Evolutionary conservation across 2,113 vertebrate genomes (phyloP).

Genomic region (Muntiacus reevesi): DNA sequence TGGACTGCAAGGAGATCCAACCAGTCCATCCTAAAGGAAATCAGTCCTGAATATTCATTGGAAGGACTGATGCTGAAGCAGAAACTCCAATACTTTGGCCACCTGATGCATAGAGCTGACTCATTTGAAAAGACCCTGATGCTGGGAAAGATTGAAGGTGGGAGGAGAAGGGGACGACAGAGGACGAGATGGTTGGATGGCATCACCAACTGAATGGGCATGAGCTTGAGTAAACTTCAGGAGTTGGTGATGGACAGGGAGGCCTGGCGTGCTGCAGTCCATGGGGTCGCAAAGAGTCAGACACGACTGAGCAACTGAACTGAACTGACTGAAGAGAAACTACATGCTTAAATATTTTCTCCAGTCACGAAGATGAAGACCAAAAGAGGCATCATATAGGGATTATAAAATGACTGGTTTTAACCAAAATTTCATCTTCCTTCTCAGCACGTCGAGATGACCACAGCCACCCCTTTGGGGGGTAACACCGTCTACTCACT

Average conservation of each 20-base stretch:
- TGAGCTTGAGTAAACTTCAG: not conserved
- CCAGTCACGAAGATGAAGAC: not conserved
- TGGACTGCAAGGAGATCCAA: not conserved
- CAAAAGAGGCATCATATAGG: rapidly evolving
- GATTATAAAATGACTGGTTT: not conserved
- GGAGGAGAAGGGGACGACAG: not conserved
- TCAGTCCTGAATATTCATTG: not conserved
- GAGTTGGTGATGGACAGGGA: not conserved
- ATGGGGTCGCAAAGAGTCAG: not conserved
- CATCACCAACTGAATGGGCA: not conserved
- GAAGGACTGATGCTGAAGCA: not conserved
- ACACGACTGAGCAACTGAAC: not conserved
- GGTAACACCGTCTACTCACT: conserved; percentile 49
- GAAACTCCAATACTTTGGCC: not conserved
- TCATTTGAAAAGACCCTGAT: not conserved
- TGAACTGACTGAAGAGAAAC: not conserved
- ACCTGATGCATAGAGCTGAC: not conserved
- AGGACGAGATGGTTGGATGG: not conserved
- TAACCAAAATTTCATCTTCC: not conserved
- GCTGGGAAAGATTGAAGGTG: not conserved
- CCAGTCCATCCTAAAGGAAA: not conserved
- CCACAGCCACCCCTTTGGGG: conserved; percentile 62
- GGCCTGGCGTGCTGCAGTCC: not conserved
- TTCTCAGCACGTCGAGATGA: conserved; percentile 75
- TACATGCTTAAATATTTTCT: not conserved